Evolutionary conservation across 1,140 invertebrate genomes (phyloP), one percentile per base, ranked within the genome.

Genomic region (Drosophila obscura): DNA sequence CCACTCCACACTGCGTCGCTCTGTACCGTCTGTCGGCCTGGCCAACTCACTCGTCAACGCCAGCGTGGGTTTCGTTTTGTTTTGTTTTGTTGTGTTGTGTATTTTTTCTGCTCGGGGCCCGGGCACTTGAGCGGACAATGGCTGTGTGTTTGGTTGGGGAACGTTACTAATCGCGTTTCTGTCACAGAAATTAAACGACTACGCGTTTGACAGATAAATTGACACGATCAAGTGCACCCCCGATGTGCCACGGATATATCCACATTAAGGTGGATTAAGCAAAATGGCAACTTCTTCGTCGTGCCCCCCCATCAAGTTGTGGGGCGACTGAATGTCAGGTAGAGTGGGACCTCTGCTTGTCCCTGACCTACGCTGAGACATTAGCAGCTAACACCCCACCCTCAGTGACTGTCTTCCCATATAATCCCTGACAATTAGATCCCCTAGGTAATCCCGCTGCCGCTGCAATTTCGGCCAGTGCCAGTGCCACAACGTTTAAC

Each of bases 131-230:
- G 22, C 60, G 39, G 60, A 83, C 78, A 78, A 77, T 84, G 81
- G 35, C 35, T 39, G 35, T 28, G 26, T 28, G 2, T 5, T 28
- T 28, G 26, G 3, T 39, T 9, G 31, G 35, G 35, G 66, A 67
- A 75, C 74, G 77, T 65, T 74, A 71, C 77, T 65, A 90, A 89
- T 89, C 85, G 85, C 80, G 78, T 79, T 82, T 79, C 85, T 90
- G 85, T 90, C 85, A 90, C 75, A 79, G 68, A 79, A 83, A 76
- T 84, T 79, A 85, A 85, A 90, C 76, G 77, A 67, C 68, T 77
- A 16, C 60, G 60, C 64, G 50, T 73, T 81, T 90, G 87, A 90
- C 85, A 90, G 71, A 46, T 85, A 76, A 85, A 90, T 79, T 85
- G 81, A 85, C 87, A 85, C 66, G 73, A 83, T 88, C 76, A 88